These are phyloP conservation scores for Cheilosia variabilis DNA, from an alignment of 2,888 invertebrate genomes.

Conservation along the genomic window DNA sequence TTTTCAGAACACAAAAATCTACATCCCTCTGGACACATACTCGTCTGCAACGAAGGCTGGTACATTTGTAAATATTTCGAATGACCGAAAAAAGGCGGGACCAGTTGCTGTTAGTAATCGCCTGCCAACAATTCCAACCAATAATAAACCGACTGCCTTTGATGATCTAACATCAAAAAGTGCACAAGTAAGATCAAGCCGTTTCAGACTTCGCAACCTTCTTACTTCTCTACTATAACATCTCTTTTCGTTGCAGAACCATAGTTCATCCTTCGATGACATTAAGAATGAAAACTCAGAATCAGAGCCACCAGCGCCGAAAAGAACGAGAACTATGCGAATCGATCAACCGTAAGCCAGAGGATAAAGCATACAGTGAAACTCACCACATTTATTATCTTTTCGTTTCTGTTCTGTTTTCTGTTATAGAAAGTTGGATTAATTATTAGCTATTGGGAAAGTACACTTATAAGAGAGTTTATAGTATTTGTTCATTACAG, in stretches of 20 bases:
- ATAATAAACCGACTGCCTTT: constrained; percentile 71
- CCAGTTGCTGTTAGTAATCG: constrained; percentile 73
- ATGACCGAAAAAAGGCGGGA: constrained; percentile 73
- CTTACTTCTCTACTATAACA: not conserved
- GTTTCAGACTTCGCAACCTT: no score
- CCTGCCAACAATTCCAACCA: constrained; percentile 67
- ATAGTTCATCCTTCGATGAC: constrained; percentile 63
- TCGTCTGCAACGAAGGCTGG: constrained; percentile 77
- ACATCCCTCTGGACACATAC: constrained; percentile 89
- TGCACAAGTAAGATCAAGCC: constrained; percentile 75
- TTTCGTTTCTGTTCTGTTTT: constrained; percentile 48
- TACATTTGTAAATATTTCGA: constrained; percentile 68
- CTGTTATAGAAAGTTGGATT: constrained; percentile 44
- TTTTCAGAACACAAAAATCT: constrained; percentile 90
- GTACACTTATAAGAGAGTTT: constrained; percentile 49
- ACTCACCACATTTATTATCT: constrained; percentile 40
- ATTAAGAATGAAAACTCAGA: constrained; percentile 56
- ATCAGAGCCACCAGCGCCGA: constrained; percentile 59
- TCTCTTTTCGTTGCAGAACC: constrained; percentile 33
- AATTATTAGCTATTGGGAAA: constrained; percentile 19
- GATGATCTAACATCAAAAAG: constrained; percentile 77
- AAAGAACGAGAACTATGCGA: constrained; percentile 65
- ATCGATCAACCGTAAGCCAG: constrained; percentile 42
- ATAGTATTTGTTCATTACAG: constrained; percentile 53
- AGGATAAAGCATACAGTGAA: constrained; percentile 12